Evolutionary conservation across 2,113 vertebrate genomes (phyloP).

Genomic region (Odobenus rosmarus): DNA sequence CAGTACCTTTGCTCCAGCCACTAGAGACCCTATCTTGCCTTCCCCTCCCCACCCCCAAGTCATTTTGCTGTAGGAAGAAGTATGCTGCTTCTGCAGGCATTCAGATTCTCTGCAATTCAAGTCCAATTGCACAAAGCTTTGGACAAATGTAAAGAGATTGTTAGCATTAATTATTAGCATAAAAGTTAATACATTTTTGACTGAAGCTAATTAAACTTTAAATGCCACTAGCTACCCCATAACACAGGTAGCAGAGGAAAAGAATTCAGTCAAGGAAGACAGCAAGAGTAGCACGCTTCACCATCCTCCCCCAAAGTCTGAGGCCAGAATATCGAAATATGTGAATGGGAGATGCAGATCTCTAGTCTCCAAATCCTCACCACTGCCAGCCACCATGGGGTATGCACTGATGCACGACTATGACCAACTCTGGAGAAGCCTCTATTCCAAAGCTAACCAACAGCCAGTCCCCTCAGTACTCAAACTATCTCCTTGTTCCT

Average conservation of each 20-base stretch:
- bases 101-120: slow-evolving; percentile 40
- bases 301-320: neutral
- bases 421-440: neutral
- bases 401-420: neutral
- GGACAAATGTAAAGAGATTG: slow-evolving; percentile 28
- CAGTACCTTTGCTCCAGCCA: neutral
- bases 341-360: neutral
- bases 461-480: neutral
- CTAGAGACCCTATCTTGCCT: neutral
- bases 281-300: neutral
- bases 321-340: neutral
- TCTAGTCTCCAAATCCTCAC: neutral
- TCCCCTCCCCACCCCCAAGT: neutral
- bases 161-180: slow-evolving; percentile 25
- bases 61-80: neutral
- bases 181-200: neutral
- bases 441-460: neutral
- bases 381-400: neutral
- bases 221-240: slow-evolving; percentile 5
- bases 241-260: slow-evolving; percentile 46
- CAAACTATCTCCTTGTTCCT: neutral
- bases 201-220: slow-evolving; percentile 28
- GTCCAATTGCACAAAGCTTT: neutral
- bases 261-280: neutral
- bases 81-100: neutral